phyloP scores from a whole-genome alignment of 1,140 invertebrate genomes.

The Lamellibrachia luymesi region DNA sequence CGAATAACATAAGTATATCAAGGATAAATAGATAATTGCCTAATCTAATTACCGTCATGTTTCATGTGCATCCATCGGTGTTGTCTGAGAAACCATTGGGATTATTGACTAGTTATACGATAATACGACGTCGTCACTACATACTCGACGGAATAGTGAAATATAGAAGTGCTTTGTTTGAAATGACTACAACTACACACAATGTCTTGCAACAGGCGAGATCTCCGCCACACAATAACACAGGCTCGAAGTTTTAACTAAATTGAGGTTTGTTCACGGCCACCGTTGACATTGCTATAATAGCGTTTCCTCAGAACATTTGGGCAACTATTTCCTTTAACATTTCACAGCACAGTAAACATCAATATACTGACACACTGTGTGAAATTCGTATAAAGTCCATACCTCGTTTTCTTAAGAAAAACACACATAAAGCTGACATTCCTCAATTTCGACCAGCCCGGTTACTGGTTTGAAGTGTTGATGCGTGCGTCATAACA shows the following conservation, averaged over 20 bases:
- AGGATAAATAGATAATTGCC: not conserved
- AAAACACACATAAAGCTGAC: not conserved
- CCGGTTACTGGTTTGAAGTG: not conserved
- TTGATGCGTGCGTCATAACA: not conserved
- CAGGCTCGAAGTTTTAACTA: no score
- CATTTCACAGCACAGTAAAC: not conserved
- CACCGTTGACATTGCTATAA: not conserved
- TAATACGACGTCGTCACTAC: not conserved
- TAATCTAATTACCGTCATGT: not conserved
- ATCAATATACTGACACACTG: not conserved
- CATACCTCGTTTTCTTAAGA: not conserved
- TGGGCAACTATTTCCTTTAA: not conserved
- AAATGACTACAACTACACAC: not conserved
- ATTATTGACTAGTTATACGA: not conserved
- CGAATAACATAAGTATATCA: no score
- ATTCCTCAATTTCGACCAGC: not conserved
- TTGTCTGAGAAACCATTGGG: not conserved
- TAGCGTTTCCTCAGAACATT: no score
- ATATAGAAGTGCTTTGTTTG: not conserved
- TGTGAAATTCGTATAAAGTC: not conserved
- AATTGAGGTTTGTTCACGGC: not conserved
- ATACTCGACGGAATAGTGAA: not conserved
- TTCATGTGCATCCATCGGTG: not conserved
- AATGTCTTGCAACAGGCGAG: not conserved
- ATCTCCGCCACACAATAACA: no score